Conservation (phyloP, 2,888 invertebrate genomes). For the Sacculina carcini region DNA sequence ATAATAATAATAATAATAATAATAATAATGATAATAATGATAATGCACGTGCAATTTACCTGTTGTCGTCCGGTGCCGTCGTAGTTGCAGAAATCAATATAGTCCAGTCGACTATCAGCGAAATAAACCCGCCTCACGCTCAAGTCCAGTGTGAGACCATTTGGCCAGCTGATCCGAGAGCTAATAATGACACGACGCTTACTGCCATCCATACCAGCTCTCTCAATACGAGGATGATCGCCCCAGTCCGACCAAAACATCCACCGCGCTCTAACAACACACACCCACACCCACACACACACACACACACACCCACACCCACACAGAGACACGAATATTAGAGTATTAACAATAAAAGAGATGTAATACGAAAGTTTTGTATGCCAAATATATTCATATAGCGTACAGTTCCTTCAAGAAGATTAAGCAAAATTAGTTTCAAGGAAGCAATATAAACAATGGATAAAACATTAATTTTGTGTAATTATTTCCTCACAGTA, state of each 20-base stretch:
- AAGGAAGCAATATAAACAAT: too few relatives aligned
- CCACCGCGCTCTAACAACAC: conserved; percentile 33
- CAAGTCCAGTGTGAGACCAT: conserved; percentile 82
- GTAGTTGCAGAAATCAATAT: conserved; percentile 91
- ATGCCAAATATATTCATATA: too few relatives aligned
- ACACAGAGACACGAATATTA: background rate
- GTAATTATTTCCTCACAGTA: too few relatives aligned
- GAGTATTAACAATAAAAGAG: background rate
- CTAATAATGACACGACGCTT: conserved; percentile 57
- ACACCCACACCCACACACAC: background rate
- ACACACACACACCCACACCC: background rate
- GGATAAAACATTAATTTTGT: too few relatives aligned
- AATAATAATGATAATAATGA: conserved; percentile 18
- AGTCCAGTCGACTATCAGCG: conserved; percentile 87
- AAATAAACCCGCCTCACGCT: conserved; percentile 82
- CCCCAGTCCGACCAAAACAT: conserved; percentile 99
- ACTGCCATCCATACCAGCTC: conserved; percentile 85
- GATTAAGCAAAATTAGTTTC: too few relatives aligned
- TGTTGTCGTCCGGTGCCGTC: conserved; percentile 73
- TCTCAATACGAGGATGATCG: conserved; percentile 79
- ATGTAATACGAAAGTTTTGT: too few relatives aligned
- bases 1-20: too few relatives aligned
- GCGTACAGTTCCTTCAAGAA: too few relatives aligned
- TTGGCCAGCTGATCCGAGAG: conserved; percentile 94
- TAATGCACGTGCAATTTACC: conserved; percentile 24